phyloP scores from a whole-genome alignment of 2,113 vertebrate species.

The Poecilia latipinna region DNA sequence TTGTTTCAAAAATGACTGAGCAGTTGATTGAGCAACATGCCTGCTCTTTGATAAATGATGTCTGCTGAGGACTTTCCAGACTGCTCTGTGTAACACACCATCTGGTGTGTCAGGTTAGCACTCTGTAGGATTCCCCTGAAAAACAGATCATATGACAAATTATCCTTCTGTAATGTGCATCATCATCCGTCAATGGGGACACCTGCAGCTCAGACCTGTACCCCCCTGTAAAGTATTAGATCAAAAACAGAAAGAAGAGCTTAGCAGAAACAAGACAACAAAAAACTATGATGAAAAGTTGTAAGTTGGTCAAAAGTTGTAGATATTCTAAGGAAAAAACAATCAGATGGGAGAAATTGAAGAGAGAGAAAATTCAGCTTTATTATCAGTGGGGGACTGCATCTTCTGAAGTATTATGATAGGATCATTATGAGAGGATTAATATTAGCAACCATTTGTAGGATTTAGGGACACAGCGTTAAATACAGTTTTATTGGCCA shows the following conservation, averaged over 20 bases:
- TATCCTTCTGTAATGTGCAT: not conserved
- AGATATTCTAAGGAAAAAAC: not conserved
- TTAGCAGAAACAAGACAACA: not conserved
- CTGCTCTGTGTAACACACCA: not conserved
- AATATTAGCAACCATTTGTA: too few relatives aligned
- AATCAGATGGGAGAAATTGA: not conserved
- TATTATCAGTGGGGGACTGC: too few relatives aligned
- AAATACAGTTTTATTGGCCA: too few relatives aligned
- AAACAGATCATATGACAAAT: not conserved
- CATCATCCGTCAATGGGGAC: not conserved
- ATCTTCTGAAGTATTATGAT: too few relatives aligned
- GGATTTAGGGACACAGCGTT: too few relatives aligned
- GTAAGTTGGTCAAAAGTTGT: not conserved
- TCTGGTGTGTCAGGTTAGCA: slow-evolving; percentile 7
- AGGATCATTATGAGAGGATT: too few relatives aligned
- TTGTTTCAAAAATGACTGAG: not conserved
- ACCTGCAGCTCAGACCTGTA: not conserved
- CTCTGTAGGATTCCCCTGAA: not conserved
- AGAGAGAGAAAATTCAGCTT: too few relatives aligned
- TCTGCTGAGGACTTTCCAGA: not conserved
- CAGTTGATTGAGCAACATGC: not conserved
- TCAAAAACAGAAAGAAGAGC: not conserved
- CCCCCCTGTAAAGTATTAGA: not conserved
- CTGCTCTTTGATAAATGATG: not conserved
- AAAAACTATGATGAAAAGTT: not conserved